A percentile compares a stretch with the other conserved stretches of the same genome.
These are phyloP conservation scores for Campylorhamphus procurvoides DNA, from an alignment of 2,113 vertebrate genomes.

Conservation along the genomic window DNA sequence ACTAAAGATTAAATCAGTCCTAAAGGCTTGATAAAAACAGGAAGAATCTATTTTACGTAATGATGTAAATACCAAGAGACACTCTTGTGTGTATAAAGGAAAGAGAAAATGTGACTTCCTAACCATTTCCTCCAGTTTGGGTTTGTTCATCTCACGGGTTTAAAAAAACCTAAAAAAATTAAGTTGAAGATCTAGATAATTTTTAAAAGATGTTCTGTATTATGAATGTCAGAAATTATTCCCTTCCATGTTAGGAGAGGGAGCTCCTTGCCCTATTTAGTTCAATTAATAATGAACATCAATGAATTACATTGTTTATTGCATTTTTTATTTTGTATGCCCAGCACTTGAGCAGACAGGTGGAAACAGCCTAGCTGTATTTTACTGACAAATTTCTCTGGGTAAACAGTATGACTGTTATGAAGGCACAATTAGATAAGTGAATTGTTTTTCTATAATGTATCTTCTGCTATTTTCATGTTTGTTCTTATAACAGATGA, in stretches of 20 bases:
- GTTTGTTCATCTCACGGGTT: neutral
- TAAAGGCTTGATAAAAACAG: neutral
- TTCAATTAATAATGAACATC: slow-evolving; percentile 18
- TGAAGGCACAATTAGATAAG: neutral
- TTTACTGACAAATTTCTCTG: slow-evolving; percentile 2
- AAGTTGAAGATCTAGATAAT: neutral
- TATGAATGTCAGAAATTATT: neutral
- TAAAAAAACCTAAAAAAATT: neutral
- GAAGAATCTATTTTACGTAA: neutral
- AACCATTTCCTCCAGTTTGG: neutral
- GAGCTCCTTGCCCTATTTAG: neutral
- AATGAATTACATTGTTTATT: slow-evolving; percentile 6
- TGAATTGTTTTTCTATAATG: neutral
- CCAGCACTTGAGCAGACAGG: neutral
- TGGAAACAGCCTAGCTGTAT: neutral
- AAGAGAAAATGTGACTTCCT: neutral
- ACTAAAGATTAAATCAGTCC: neutral
- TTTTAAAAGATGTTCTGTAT: neutral
- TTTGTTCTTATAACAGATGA: neutral
- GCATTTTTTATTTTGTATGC: neutral
- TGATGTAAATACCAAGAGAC: neutral
- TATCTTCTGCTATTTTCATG: neutral
- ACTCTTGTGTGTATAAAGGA: neutral
- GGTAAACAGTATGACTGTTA: neutral
- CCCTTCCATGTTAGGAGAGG: neutral